Base-by-base conservation (phyloP, 2,888 invertebrate species). In the Iselma pallidipennis region DNA sequence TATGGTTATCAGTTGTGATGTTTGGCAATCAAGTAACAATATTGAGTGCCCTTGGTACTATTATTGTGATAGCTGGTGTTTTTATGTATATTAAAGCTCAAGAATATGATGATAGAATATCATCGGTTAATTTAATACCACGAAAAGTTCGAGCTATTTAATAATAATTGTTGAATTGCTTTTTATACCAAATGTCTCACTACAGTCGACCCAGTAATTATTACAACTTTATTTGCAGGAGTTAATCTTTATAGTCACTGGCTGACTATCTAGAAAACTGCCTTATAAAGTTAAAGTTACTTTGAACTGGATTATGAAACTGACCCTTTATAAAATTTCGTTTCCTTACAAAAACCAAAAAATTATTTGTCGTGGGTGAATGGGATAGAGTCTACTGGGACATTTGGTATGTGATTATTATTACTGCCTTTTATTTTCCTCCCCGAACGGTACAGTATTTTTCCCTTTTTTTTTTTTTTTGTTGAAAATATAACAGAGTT, bases 1-100 rank as follows among this genome's bases (percentile, higher is more conserved):
- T 92, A 72, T 91, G 91, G 91, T 80, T 90, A 62, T 91, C 91
- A 29, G 87, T 91, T 61, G 77, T 91, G 66, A 82, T 91, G 77
- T 91, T 92, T 78, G 88, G 89, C 64, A 92, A 92, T 80, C 85
- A 88, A 50, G 88, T 92, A 66, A 91, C 91, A 49, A 81, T 88
- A 55, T 82, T 90, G 65, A 90, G 90, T 76, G 91, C 89, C 21
- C 80, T 91, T 52, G 92, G 92, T 29, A 91, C 91, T 1, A 82
- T 85, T 55, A 84, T 86, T 59, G 91, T 92, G 59, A 89, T 91
- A 69, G 80, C 87, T 19, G 92, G 92, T 51, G 91, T 92, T 49
- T 81, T 91, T 57, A 78, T 90, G 51, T 92, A 91, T 79, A 91
- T 90, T 72, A 89, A 89, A 79, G 91, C 91, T 25, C 86, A 88